Evolutionary conservation across 2,113 vertebrate species (phyloP).

Genomic region (Platysternon megacephalum): DNA sequence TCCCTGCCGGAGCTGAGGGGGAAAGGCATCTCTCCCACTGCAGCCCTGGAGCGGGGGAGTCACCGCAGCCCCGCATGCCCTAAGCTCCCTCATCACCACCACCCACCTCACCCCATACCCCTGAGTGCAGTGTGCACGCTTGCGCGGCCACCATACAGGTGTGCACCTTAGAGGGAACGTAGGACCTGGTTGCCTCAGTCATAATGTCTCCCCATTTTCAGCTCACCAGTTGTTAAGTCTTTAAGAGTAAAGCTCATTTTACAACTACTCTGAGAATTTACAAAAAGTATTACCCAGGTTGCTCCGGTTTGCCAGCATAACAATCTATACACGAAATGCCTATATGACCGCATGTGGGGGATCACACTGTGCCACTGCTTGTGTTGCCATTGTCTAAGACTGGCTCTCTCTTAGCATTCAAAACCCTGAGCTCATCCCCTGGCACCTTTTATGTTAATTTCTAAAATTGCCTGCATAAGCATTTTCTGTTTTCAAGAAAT

Average conservation of each 20-base stretch:
- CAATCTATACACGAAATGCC: fast-evolving
- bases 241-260: neutral
- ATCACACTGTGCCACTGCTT: neutral
- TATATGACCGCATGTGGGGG: neutral
- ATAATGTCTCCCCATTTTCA: fast-evolving
- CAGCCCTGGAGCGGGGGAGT: too few relatives aligned
- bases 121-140: too few relatives aligned
- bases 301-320: neutral
- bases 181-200: neutral
- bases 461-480: neutral
- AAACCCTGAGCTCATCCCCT: neutral
- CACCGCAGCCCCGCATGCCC: too few relatives aligned
- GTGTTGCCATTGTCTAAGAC: fast-evolving
- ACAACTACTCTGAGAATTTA: fast-evolving
- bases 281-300: neutral
- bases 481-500: neutral
- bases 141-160: too few relatives aligned
- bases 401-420: neutral
- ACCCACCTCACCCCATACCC: too few relatives aligned
- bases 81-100: too few relatives aligned
- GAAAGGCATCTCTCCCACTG: too few relatives aligned
- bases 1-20: too few relatives aligned
- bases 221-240: fast-evolving
- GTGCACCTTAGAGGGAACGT: too few relatives aligned
- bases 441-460: fast-evolving